Percentiles rank a stretch among this genome's conserved stretches.
Conservation (phyloP, 2,888 invertebrate species). For the Zele albiditarsus region DNA sequence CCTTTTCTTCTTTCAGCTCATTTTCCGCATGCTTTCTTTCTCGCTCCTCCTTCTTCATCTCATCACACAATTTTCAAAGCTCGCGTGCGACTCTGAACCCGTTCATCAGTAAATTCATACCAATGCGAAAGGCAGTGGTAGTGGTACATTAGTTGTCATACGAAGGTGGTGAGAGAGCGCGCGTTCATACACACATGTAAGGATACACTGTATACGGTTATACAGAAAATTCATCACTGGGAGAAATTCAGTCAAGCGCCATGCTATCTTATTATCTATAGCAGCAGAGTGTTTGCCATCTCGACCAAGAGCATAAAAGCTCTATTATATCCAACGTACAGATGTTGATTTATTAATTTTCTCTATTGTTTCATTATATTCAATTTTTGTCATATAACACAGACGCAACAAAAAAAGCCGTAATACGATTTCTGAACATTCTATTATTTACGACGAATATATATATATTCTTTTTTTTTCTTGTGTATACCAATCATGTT, state of each 20-base stretch:
- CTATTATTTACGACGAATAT: too few relatives aligned
- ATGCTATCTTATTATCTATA: conserved; percentile 26
- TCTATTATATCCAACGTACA: background rate
- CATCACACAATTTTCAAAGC: background rate
- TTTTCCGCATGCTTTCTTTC: background rate
- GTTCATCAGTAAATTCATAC: conserved; percentile 17
- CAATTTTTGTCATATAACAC: background rate
- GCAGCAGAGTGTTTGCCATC: background rate
- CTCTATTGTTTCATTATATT: background rate
- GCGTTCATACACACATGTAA: background rate
- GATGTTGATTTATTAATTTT: background rate
- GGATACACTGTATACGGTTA: conserved; percentile 12
- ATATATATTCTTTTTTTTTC: too few relatives aligned
- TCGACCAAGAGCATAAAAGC: conserved; percentile 3
- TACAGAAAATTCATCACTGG: conserved; percentile 26
- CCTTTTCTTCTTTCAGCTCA: conserved; percentile 1
- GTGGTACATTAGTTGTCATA: background rate
- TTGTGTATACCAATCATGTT: too few relatives aligned
- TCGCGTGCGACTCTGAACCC: background rate
- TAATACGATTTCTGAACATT: too few relatives aligned
- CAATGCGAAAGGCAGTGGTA: background rate
- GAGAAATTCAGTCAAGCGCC: conserved; percentile 28
- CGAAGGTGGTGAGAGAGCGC: background rate
- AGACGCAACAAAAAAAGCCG: too few relatives aligned
- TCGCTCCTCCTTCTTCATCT: conserved; percentile 1